A percentile compares a stretch with the other conserved stretches of the same genome.
These are phyloP conservation scores for Acronicta alni DNA, from an alignment of 2,888 invertebrate species.

Conservation along the genomic window DNA sequence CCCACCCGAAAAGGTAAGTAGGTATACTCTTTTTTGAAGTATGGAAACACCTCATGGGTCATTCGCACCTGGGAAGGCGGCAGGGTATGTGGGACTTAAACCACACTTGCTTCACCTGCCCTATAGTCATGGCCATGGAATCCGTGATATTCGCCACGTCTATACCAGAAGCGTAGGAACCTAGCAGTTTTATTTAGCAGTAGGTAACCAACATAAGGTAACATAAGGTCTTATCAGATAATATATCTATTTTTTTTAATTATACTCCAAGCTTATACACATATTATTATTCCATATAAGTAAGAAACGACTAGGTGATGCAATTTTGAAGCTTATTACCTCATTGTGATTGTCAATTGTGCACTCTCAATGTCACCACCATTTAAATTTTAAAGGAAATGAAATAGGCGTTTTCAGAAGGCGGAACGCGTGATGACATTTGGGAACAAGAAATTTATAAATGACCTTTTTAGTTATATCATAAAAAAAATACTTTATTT, in stretches of 20 bases:
- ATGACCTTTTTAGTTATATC: slow-evolving; percentile 24
- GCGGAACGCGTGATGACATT: slow-evolving; percentile 20
- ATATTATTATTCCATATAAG: slow-evolving; percentile 14
- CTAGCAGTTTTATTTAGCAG: too few species aligned
- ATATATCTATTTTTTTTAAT: background rate
- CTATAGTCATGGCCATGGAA: too few species aligned
- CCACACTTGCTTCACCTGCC: too few species aligned
- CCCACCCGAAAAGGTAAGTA: too few species aligned
- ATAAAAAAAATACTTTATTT: too few species aligned
- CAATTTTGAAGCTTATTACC: slow-evolving; percentile 74
- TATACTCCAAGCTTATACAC: background rate
- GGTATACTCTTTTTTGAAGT: too few species aligned
- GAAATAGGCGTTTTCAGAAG: slow-evolving; percentile 32
- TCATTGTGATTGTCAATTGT: slow-evolving; percentile 57
- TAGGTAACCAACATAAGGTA: too few species aligned
- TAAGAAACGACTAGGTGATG: slow-evolving; percentile 63
- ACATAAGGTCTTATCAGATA: background rate
- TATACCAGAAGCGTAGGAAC: too few species aligned
- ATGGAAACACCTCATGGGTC: too few species aligned
- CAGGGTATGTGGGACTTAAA: too few species aligned
- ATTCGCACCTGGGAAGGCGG: too few species aligned
- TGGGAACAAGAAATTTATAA: slow-evolving; percentile 5
- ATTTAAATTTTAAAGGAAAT: slow-evolving; percentile 52
- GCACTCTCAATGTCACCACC: slow-evolving; percentile 61
- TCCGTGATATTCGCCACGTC: too few species aligned